Percentiles rank a stretch among this genome's conserved stretches.
phyloP scores from a whole-genome alignment of 2,888 invertebrate species.

The Eilema depressum region DNA sequence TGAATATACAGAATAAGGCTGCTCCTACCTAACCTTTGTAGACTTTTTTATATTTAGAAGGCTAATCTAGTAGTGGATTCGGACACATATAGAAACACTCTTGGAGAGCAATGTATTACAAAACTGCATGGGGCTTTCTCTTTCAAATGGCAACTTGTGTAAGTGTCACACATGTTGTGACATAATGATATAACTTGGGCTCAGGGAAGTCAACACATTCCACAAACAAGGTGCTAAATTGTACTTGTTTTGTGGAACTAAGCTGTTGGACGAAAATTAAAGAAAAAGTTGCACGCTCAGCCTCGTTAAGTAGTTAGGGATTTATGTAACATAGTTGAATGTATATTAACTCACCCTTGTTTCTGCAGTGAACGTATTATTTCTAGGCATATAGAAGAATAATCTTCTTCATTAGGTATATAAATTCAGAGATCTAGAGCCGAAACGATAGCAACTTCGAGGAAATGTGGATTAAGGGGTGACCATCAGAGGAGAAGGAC shows the following conservation, averaged over 20 bases:
- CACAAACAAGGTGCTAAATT: conserved; percentile 4
- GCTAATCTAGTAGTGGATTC: neutral
- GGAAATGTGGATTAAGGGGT: too few species aligned
- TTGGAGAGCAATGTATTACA: neutral
- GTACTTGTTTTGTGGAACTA: neutral
- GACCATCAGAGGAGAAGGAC: too few species aligned
- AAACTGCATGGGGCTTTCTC: neutral
- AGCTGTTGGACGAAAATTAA: neutral
- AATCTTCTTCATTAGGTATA: too few species aligned
- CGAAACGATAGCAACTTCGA: too few species aligned
- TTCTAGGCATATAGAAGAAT: neutral
- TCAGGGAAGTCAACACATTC: neutral
- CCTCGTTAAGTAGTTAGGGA: neutral
- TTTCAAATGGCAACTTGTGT: conserved; percentile 5
- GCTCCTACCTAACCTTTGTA: too few species aligned
- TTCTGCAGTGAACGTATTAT: neutral
- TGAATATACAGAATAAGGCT: too few species aligned
- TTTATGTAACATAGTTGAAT: neutral
- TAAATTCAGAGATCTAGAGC: too few species aligned
- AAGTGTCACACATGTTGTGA: neutral
- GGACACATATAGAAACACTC: neutral
- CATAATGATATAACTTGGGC: conserved; percentile 5
- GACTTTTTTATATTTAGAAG: neutral
- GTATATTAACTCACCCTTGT: neutral
- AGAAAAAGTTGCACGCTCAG: neutral